A percentile compares a stretch with the other conserved stretches of the same genome.
Conservation (phyloP, 2,113 vertebrate species). For the Diglossa brunneiventris region DNA sequence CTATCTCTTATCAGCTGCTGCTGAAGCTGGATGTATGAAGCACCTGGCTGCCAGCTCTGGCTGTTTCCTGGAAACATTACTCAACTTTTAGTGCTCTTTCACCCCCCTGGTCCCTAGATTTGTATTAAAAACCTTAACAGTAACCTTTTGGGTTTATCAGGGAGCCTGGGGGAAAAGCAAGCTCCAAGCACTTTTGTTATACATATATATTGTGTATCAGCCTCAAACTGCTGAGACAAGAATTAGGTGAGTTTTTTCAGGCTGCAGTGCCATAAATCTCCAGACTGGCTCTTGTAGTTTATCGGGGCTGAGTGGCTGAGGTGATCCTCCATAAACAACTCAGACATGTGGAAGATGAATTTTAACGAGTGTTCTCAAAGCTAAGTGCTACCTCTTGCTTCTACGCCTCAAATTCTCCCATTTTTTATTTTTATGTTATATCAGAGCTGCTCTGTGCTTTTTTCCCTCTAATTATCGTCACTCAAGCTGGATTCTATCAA, state of each 20-base stretch:
- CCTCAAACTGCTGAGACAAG: neutral
- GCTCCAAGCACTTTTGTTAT: neutral
- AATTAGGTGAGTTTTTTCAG: neutral
- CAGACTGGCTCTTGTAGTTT: constrained; percentile 6
- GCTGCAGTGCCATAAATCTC: neutral
- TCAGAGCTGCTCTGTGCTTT: neutral
- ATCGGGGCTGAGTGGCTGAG: neutral
- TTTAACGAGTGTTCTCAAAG: constrained; percentile 5
- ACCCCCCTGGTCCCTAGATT: neutral
- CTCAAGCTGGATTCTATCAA: neutral
- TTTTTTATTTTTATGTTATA: neutral
- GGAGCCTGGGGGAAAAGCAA: neutral
- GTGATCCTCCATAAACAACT: constrained; percentile 35
- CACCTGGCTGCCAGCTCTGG: neutral
- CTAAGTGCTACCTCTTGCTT: neutral
- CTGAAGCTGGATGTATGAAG: neutral
- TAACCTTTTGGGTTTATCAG: neutral
- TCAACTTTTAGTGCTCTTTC: neutral
- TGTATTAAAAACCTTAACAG: neutral
- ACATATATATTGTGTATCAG: neutral
- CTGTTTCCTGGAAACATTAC: constrained; percentile 32
- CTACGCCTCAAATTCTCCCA: neutral
- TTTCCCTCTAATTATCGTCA: neutral
- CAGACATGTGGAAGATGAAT: constrained; percentile 15
- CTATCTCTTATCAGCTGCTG: constrained; percentile 8